Base-by-base conservation (phyloP, 1,140 invertebrate species). In the Doryteuthis pealeii region DNA sequence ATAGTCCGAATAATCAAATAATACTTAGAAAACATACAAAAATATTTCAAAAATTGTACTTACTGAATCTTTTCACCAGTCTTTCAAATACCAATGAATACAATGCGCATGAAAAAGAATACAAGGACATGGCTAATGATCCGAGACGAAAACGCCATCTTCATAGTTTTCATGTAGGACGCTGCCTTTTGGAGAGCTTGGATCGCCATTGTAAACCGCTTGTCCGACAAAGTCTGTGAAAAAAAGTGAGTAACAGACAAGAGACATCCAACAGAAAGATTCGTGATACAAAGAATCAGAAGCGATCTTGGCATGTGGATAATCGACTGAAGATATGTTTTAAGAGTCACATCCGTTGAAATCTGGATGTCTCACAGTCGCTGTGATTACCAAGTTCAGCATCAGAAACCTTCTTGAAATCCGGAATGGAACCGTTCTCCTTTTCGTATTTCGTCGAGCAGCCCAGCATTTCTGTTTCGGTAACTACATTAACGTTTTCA, bases 251-350 rank as follows among this genome's bases (percentile, higher is more conserved):
- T 98, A 99, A 86, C 95, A 97, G 1, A 98, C 95, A 73, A 98
- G 93, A 0, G 96, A 95, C 95, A 97, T 98, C 97, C 96, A 98
- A 83, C 95, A 97, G 86, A 98, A 98, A 98, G 90, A 89, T 98
- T 98, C 0, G 96, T 98, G 3, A 97, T 77, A 82, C 96, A 98
- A 1, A 99, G 90, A 79, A 96, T 92, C 49, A 92, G 90, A 73
- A 99, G 88, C 2, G 94, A 96, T 74, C 90, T 88, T 0, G 96
- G 96, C 94, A 98, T 97, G 72, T 92, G 90, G 0, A 98, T 82
- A 35, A 98, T 97, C 4, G 96, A 97, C 71, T 91, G 89, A 14
- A 99, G 89, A 86, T 98, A 98, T 79, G 96, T 92, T 33, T 83
- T 85, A 12, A 91, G 81, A 12, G 83, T 87, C 77, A 85, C 81